phyloP scores from a whole-genome alignment of 2,888 invertebrate species.

The Ptychoptera albimana region DNA sequence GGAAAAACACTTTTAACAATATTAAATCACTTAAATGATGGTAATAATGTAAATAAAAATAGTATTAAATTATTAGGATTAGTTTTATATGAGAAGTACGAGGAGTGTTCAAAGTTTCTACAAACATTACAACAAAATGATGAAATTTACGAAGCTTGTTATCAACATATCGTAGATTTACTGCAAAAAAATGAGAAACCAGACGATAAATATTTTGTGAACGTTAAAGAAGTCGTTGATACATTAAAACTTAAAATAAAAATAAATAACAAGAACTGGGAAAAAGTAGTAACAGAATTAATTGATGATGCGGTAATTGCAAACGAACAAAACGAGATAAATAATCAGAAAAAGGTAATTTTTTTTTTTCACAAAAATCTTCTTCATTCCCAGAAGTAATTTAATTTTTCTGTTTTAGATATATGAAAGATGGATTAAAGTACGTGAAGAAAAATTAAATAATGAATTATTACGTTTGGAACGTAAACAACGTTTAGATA shows the following conservation, averaged over 20 bases:
- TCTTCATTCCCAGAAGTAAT: conserved; percentile 3
- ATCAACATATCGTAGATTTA: conserved; percentile 15
- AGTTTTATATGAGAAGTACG: conserved; percentile 49
- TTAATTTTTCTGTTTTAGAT: conserved; percentile 25
- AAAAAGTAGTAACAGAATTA: conserved; percentile 15
- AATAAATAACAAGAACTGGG: conserved; percentile 17
- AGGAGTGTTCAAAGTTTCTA: conserved; percentile 21
- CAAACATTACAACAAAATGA: not conserved
- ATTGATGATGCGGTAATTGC: conserved; percentile 22
- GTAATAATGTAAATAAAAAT: conserved; percentile 33
- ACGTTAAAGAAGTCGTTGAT: conserved; percentile 20
- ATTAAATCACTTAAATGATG: conserved; percentile 28
- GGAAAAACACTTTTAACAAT: conserved; percentile 69
- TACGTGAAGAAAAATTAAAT: conserved; percentile 39
- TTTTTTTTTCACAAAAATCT: not conserved
- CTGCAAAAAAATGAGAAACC: conserved; percentile 9
- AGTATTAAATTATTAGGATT: conserved; percentile 50
- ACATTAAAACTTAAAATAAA: conserved; percentile 24
- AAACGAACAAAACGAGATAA: conserved; percentile 25
- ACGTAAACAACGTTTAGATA: conserved; percentile 31
- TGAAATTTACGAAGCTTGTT: conserved; percentile 11
- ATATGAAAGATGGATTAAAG: conserved; percentile 41
- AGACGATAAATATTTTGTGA: conserved; percentile 22
- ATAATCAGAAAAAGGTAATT: conserved; percentile 25
- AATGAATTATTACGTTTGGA: conserved; percentile 39